Evolutionary conservation across 1,140 invertebrate genomes (phyloP), one percentile per base, ranked within the genome.

Genomic region (Drosophila prosaltans): DNA sequence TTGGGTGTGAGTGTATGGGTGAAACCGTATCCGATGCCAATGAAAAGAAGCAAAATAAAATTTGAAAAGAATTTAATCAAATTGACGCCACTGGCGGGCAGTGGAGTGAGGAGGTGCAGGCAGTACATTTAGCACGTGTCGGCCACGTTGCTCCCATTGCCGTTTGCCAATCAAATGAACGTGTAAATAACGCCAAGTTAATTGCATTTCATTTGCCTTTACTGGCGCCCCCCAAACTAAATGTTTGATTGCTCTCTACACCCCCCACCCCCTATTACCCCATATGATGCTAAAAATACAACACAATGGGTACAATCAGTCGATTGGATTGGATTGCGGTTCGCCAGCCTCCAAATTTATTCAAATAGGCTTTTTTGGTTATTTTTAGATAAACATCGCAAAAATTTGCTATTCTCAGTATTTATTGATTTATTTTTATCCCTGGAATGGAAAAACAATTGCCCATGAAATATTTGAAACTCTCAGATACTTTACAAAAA

Each of bases 1-100:
- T 11, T 51, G 26, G 26, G 30, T 24, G 65, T 58, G 64, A 40
- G 45, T 61, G 21, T 45, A 71, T 65, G 58, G 45, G 16, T 72
- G 36, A 80, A 55, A 36, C 61, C 55, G 43, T 66, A 61, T 51
- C 24, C 24, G 58, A 66, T 77, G 59, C 66, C 80, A 75, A 68
- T 71, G 39, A 54, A 40, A 62, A 57, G 68, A 32, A 57, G 72
- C 36, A 41, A 75, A 66, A 66, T 65, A 85, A 82, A 51, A 51
- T 51, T 74, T 82, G 40, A 74, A 74, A 61, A 57, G 59, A 73
- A 74, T 88, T 86, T 70, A 83, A 88, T 89, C 68, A 80, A 83
- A 70, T 80, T 72, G 70, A 88, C 72, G 81, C 81, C 69, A 41
- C 51, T 41, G 16, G 16, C 26, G 28, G 4, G 24, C 16, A 11